Evolutionary conservation across 2,888 invertebrate species (phyloP).

Genomic region (Corythucha ciliata): DNA sequence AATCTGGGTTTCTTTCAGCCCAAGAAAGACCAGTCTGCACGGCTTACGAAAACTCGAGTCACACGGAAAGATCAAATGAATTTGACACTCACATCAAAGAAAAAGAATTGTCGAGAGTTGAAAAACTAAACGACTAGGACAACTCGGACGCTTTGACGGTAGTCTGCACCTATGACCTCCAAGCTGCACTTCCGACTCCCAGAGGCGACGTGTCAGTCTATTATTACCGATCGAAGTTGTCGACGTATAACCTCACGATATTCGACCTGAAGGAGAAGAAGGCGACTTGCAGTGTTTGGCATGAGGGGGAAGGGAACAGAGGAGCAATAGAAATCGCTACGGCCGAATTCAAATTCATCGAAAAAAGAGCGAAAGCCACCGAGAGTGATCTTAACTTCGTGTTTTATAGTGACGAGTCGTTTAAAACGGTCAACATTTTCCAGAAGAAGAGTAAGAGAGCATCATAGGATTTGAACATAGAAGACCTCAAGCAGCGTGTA

Average conservation of each 20-base stretch:
- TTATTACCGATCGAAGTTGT: constrained; percentile 17
- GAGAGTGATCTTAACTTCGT: constrained; percentile 5
- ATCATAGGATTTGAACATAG: constrained; percentile 10
- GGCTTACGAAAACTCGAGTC: constrained; percentile 2
- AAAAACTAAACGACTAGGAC: constrained; percentile 2
- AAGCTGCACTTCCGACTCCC: not conserved
- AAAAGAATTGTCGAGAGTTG: not conserved
- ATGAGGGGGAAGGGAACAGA: constrained; percentile 17
- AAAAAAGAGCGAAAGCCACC: not conserved
- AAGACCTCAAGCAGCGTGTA: constrained; percentile 8
- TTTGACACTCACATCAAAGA: constrained; percentile 4
- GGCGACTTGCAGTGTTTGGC: constrained; percentile 16
- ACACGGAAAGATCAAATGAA: not conserved
- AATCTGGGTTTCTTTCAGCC: constrained; percentile 7
- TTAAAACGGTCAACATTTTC: constrained; percentile 10
- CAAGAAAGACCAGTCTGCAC: constrained; percentile 15
- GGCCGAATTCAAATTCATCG: constrained; percentile 3
- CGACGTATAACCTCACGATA: constrained; percentile 17
- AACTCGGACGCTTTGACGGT: not conserved
- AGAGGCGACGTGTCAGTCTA: constrained; percentile 9
- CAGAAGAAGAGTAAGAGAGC: constrained; percentile 10
- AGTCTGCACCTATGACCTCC: constrained; percentile 12
- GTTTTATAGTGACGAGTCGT: constrained; percentile 23
- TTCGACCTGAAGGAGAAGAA: constrained; percentile 14
- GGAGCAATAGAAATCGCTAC: constrained; percentile 16